Evolutionary conservation across 2,888 invertebrate genomes (phyloP), one percentile per base, ranked within the genome.

Genomic region (Patella pellucida): DNA sequence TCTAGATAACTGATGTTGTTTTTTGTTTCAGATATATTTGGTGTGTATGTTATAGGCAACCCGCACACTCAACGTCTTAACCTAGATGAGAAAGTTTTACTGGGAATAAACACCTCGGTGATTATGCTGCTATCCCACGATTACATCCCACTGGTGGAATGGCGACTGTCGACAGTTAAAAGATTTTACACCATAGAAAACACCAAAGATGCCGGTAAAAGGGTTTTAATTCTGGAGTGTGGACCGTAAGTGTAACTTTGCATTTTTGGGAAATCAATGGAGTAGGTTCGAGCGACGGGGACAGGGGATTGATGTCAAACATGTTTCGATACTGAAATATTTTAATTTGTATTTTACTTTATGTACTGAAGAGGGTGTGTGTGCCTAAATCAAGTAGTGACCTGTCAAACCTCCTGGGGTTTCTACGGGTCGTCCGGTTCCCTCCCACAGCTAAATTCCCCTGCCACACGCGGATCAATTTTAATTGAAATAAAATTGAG

Each of bases 101-200:
- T 62, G 7, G 23, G 62, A 23, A 23, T 62, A 3, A 62, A 19
- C 23, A 23, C 62, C 19, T 19, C 62, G 19, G 3, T 14, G 3
- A 23, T 62, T 23, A 12, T 19, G 14, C 11, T 62, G 11, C 14
- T 62, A 23, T 23, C 62, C 11, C 19, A 19, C 19, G 62, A 62
- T 19, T 62, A 62, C 15, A 19, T 11, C 19, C 62, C 19, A 11
- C 19, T 62, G 62, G 62, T 85, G 71, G 82, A 82, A 73, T 87
- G 87, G 87, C 78, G 79, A 50, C 78, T 87, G 2, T 78, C 79
- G 69, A 84, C 81, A 54, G 73, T 87, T 12, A 85, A 83, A 76
- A 76, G 84, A 52, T 87, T 87, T 72, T 81, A 85, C 72, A 77
- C 84, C 72, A 84, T 84, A 11, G 82, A 80, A 68, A 78, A 77